Base-by-base conservation (phyloP, 2,888 invertebrate genomes). In the Biston stratarius region DNA sequence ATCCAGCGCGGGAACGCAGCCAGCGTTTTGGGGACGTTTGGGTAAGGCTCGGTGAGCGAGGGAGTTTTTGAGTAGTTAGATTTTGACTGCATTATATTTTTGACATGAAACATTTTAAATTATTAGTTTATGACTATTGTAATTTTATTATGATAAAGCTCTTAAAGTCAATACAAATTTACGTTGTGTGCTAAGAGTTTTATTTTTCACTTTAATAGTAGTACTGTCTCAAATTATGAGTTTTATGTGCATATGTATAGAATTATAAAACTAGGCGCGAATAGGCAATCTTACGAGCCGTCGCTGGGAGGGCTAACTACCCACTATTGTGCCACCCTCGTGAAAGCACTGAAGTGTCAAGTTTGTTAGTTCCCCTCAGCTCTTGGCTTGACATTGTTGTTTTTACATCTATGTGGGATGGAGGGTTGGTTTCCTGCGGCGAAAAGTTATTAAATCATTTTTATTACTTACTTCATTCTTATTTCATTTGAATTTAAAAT, bases 281-380 rank as follows among this genome's bases (percentile, higher is more conserved):
- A 69, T 73, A 77, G 79, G 77, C 81, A 82, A 82, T 82, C 81
- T 81, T 77, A 77, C 78, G 78, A 77, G 71, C 71, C 75, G 78
- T 74, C 77, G 76, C 81, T 76, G 72, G 69, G 63, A 74, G 74
- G 74, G 71, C 72, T 71, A 74, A 70, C 71, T 71, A 68, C 69
- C 61, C 81, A 77, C 82, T 80, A 83, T 80, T 80, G 77, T 81
- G 77, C 72, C 72, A 62, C 76, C 73, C 67, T 64, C 62, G 60
- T 62, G 62, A 47, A 59, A 61, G 71, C 68, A 63, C 71, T 71
- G 73, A 74, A 83, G 83, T 82, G 82, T 78, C 83, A 83, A 83
- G 81, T 83, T 83, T 79, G 83, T 83, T 83, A 83, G 83, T 78
- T 80, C 77, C 70, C 71, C 72, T 75, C 67, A 70, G 71, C 71